phyloP scores from a whole-genome alignment of 1,140 invertebrate species.

The Lycorma delicatula region DNA sequence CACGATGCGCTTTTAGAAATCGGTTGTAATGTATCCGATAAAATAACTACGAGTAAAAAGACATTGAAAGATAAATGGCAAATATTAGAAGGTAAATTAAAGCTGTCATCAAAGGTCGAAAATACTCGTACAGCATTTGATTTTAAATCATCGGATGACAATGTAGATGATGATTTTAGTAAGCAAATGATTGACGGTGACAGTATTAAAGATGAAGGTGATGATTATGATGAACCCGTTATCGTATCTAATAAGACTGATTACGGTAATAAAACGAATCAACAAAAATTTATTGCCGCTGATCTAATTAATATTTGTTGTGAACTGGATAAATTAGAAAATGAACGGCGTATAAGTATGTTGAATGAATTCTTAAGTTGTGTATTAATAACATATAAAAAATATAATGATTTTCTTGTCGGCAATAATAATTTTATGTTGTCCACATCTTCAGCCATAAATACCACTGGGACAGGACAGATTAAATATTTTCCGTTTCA shows the following conservation, averaged over 20 bases:
- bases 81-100: constrained; percentile 20
- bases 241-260: constrained; percentile 15
- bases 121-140: too few species aligned
- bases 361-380: constrained; percentile 14
- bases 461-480: background rate
- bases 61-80: constrained; percentile 42
- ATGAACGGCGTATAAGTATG: background rate
- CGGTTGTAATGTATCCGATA: constrained; percentile 40
- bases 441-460: constrained; percentile 3
- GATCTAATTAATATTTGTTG: constrained; percentile 17
- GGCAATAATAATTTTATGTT: too few species aligned
- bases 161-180: too few species aligned
- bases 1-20: constrained; percentile 43
- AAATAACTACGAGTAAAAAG: constrained; percentile 42
- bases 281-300: constrained; percentile 13
- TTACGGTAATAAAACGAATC: too few species aligned
- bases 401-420: constrained; percentile 10
- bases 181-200: too few species aligned
- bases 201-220: background rate
- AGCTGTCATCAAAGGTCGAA: constrained; percentile 10
- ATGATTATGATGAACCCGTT: constrained; percentile 12
- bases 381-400: background rate
- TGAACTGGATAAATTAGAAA: constrained; percentile 12
- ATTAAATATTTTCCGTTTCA: constrained; percentile 21
- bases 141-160: too few species aligned